Conservation (phyloP, 2,113 vertebrate genomes). For the Thalassarche chlororhynchos region DNA sequence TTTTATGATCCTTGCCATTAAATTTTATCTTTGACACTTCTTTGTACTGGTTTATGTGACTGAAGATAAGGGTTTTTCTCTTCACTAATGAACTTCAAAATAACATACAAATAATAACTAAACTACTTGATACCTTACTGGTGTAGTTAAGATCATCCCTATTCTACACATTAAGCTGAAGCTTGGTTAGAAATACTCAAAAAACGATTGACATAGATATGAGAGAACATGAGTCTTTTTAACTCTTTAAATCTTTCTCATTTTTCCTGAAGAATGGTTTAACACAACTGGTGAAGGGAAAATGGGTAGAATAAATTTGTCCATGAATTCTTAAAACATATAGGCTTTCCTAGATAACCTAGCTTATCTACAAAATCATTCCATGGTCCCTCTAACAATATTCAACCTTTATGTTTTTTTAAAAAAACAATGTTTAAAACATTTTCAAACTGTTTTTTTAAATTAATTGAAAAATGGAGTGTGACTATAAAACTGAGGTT, state of each 20-base stretch:
- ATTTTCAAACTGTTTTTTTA: background rate
- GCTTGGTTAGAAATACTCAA: background rate
- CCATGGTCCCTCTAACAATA: background rate
- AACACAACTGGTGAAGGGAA: background rate
- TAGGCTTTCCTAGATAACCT: background rate
- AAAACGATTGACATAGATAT: background rate
- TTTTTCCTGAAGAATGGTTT: background rate
- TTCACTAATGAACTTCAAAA: background rate
- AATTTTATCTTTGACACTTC: background rate
- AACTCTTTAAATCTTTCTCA: background rate
- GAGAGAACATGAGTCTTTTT: background rate
- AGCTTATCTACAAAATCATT: background rate
- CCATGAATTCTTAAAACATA: background rate
- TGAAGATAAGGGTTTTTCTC: background rate
- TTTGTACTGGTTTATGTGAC: background rate
- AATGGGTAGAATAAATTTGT: background rate
- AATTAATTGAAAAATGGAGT: background rate
- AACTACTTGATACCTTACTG: background rate
- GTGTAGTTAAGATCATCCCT: background rate
- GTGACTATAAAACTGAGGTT: background rate
- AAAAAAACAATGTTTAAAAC: background rate
- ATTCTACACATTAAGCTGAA: background rate
- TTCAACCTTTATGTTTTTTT: background rate
- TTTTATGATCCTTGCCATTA: background rate
- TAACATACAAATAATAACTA: background rate